phyloP scores from a whole-genome alignment of 2,888 invertebrate species.

The Drosophila monieri region DNA sequence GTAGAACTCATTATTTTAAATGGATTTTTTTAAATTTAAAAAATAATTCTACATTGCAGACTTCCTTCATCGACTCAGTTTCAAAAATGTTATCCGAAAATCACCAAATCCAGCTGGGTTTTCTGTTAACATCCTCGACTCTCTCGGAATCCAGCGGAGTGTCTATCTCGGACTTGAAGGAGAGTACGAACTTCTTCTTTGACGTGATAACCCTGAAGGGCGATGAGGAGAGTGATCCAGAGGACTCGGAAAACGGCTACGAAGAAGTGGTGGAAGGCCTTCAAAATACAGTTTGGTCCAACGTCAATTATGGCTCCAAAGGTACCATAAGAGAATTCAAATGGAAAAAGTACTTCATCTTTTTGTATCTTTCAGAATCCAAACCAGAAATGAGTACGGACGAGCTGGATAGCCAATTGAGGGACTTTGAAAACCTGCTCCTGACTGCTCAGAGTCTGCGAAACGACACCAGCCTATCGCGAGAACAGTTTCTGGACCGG shows the following conservation, averaged over 20 bases:
- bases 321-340: not conserved
- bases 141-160: conserved; percentile 44
- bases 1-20: conserved; percentile 1
- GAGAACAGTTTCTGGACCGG: conserved; percentile 64
- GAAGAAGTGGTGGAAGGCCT: conserved; percentile 35
- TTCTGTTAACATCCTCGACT: conserved; percentile 51
- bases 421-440: conserved; percentile 65
- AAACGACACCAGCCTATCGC: conserved; percentile 48
- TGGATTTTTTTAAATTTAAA: not conserved
- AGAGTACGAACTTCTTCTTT: conserved; percentile 50
- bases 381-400: conserved; percentile 38
- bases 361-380: conserved; percentile 21
- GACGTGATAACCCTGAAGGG: conserved; percentile 55
- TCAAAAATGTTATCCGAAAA: conserved; percentile 44
- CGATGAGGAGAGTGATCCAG: conserved; percentile 27
- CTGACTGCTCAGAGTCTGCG: conserved; percentile 65
- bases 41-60: conserved; percentile 38
- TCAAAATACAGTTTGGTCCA: conserved; percentile 28
- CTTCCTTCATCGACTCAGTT: conserved; percentile 47
- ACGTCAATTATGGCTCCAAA: conserved; percentile 25
- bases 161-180: conserved; percentile 51
- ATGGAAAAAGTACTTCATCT: not conserved
- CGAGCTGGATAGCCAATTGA: conserved; percentile 59
- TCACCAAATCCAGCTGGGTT: conserved; percentile 59
- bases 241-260: conserved; percentile 25